A percentile compares a stretch with the other conserved stretches of the same genome.
These are phyloP conservation scores for Dasypolia templi DNA, from an alignment of 2,888 invertebrate species.

Conservation along the genomic window DNA sequence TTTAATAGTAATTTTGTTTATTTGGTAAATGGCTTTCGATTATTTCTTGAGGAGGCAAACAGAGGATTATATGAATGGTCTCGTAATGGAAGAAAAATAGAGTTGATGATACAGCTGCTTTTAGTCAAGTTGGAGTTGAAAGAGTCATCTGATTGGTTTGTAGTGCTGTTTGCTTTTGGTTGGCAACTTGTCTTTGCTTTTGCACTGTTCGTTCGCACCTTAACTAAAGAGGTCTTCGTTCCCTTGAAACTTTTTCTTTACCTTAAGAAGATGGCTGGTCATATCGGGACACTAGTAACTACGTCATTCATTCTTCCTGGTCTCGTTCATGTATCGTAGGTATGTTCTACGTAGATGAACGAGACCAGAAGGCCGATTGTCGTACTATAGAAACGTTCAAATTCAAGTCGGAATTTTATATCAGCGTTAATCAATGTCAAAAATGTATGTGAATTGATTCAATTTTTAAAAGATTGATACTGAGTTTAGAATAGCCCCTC, in stretches of 20 bases:
- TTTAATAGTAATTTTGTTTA: slow-evolving; percentile 59
- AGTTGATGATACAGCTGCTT: slow-evolving; percentile 25
- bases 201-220: neutral
- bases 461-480: too few species aligned
- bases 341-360: too few species aligned
- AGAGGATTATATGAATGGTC: slow-evolving; percentile 39
- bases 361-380: too few species aligned
- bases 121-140: slow-evolving; percentile 20
- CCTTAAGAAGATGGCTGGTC: neutral
- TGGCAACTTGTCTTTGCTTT: neutral
- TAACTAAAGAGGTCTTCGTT: neutral
- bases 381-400: too few species aligned
- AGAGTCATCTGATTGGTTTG: slow-evolving; percentile 17
- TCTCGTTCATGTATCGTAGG: too few species aligned
- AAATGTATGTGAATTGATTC: too few species aligned
- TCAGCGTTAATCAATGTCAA: too few species aligned
- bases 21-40: slow-evolving; percentile 62
- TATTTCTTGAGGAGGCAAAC: slow-evolving; percentile 50
- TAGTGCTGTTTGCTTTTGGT: neutral
- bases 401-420: too few species aligned
- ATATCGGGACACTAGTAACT: too few species aligned
- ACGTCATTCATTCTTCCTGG: too few species aligned
- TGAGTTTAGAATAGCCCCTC: too few species aligned
- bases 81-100: slow-evolving; percentile 64
- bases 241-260: neutral